These are phyloP conservation scores for Thunnus thynnus DNA, from an alignment of 2,113 vertebrate species.

Conservation along the genomic window DNA sequence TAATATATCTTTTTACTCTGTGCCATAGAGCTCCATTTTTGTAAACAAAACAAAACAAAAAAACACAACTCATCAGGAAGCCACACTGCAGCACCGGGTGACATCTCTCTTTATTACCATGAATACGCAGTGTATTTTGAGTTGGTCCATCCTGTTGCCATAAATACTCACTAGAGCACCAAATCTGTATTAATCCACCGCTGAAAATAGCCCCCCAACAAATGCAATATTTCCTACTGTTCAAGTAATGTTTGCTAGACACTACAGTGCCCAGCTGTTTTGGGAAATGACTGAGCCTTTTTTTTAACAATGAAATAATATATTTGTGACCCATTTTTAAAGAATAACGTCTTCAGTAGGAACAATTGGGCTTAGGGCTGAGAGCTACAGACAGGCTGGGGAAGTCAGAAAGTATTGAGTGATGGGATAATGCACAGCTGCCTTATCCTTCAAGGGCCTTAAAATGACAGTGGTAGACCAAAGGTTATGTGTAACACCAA, in stretches of 20 bases:
- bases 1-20: background rate
- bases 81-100: background rate
- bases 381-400: background rate
- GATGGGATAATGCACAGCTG: background rate
- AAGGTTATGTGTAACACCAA: background rate
- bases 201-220: background rate
- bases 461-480: background rate
- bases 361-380: background rate
- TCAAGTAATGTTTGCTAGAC: background rate
- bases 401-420: background rate
- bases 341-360: background rate
- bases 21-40: background rate
- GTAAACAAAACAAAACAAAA: background rate
- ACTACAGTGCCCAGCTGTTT: background rate
- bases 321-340: no score
- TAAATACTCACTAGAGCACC: background rate
- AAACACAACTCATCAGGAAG: background rate
- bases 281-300: no score
- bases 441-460: background rate
- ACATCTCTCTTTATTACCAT: background rate
- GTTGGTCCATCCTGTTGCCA: background rate
- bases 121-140: background rate
- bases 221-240: background rate
- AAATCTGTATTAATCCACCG: background rate
- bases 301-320: no score